Evolutionary conservation across 2,113 vertebrate genomes (phyloP).

Genomic region (Sarotherodon lohbergeri): DNA sequence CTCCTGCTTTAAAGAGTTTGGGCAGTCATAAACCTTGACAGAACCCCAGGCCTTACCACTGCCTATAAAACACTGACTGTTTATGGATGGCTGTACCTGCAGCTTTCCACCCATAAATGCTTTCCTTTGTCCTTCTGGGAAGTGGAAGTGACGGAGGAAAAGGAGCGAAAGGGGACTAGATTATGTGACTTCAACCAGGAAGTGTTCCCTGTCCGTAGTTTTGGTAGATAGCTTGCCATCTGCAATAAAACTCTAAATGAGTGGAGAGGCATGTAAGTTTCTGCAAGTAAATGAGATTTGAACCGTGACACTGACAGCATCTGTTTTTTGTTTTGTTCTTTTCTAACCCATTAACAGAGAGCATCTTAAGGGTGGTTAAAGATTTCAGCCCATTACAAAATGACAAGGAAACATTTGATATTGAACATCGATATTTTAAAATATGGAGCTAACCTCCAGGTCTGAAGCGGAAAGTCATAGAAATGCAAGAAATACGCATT

Average conservation of each 20-base stretch:
- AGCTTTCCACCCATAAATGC: constrained; percentile 29
- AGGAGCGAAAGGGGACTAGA: neutral
- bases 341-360: neutral
- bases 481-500: neutral
- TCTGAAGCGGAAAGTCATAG: neutral
- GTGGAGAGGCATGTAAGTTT: neutral
- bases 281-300: neutral
- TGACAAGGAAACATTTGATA: neutral
- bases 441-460: neutral
- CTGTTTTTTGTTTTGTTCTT: neutral
- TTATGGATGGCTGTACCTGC: constrained; percentile 46
- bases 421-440: neutral
- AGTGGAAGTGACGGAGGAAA: neutral
- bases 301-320: neutral
- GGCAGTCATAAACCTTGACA: constrained; percentile 55
- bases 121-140: constrained; percentile 38
- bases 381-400: neutral
- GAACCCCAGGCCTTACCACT: constrained; percentile 10
- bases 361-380: neutral
- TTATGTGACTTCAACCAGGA: neutral
- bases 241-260: neutral
- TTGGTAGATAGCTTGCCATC: neutral
- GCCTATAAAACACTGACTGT: constrained; percentile 47
- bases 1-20: constrained; percentile 39
- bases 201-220: neutral